Evolutionary conservation across 2,113 vertebrate genomes (phyloP), one percentile per base, ranked within the genome.

Genomic region (Brachyhypopomus gauderio): DNA sequence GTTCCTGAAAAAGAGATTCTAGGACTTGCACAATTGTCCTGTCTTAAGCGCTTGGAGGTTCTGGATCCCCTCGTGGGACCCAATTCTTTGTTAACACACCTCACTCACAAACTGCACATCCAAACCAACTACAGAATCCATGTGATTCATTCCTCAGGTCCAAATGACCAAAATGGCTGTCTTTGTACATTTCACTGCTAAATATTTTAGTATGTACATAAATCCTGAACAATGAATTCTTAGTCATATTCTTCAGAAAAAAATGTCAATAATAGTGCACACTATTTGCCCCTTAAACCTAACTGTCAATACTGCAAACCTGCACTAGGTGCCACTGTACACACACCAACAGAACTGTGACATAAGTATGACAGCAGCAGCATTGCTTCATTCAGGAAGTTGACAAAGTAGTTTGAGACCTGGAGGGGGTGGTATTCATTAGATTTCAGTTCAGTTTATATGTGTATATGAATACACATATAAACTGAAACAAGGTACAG

Each of bases 41-140:
- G 70, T 60, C 77, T 89, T n/a, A 60, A 80, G 76, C 63, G 52
- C 36, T 64, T 89, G 52, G 85, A 79, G 69, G 27, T 89, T 86
- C 70, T 88, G 36, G 78, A 85, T 75, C 56, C 78, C 1, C 19
- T n/a, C 5, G 19, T 17, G 25, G 7, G 38, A 27, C 75, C 52
- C 27, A 79, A 69, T 62, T 58, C 72, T 19, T 12, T 20, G 36
- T 62, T 85, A 3, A 20, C 17, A 38, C 52, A 78, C 25, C 64
- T 86, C 38, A 79, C 76, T 22, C 25, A 69, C 22, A 58, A 83
- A 62, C 60, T 86, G 12, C 59, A 71, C 2, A 16, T 72, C 23
- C 78, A 73, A 55, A 84, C 79, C 55, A 76, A 84, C 48, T 30
- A 84, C 45, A 81, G 84, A 78, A 36, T 88, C 58, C 78, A 85